Base-by-base conservation (phyloP, 2,888 invertebrate species). In the Campoplex capitator region DNA sequence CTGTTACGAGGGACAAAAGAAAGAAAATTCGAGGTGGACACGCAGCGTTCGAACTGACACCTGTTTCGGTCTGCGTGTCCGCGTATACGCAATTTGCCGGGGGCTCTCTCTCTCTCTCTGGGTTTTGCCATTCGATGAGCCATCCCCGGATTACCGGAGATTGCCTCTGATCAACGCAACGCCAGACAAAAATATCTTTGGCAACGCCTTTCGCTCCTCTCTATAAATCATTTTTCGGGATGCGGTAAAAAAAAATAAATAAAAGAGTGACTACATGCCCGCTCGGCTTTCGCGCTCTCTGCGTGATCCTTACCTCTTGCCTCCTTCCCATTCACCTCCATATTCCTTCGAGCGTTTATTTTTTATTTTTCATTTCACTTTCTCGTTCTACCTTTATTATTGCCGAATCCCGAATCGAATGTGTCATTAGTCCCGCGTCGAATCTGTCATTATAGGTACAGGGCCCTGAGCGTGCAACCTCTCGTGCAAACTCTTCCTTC, bases 371-470 rank as follows among this genome's bases (percentile, higher is more conserved):
- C 75, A 70, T 67, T 71, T 79, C 4, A 56, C 76, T 76, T 73
- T 77, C 58, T 80, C 45, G 8, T 23, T 58, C 78, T 74, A 51
- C 83, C 70, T 65, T 83, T 70, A 83, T 83, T 79, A 76, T 77
- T 48, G 48, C 79, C 75, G 83, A 83, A 86, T 83, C 73, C 76
- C 83, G 83, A 76, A 86, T 86, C 86, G 86, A 86, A 86, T 86
- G 86, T 86, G 83, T 86, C 86, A 86, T 86, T 86, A 86, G 86
- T 75, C 79, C 86, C 83, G 86, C 86, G 70, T 86, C 86, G 86
- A 86, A 86, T 86, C 83, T 80, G 79, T 86, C 86, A 86, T 86
- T 86, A 80, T 58, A 80, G 79, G 70, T 71, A 35, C 78, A 38
- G 28, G 45, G 32, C 62, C 28, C 65, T 32, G 70, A 80, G 75